Percentiles rank a stretch among this genome's conserved stretches.
Conservation (phyloP, 1,140 invertebrate genomes). For the Trichonephila clavipes region DNA sequence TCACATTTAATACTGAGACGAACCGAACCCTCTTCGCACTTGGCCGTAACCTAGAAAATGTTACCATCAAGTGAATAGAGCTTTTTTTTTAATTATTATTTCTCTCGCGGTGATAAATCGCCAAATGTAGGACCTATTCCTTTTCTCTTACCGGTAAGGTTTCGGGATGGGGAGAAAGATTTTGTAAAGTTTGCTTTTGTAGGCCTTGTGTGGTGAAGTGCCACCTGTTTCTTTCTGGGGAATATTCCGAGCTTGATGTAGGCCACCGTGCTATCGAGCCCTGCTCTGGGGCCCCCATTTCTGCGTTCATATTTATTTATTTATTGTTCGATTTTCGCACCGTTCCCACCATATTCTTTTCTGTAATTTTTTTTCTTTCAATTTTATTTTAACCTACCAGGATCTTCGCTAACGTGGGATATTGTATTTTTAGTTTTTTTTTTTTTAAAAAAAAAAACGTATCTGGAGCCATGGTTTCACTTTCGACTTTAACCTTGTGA, state of each 20-base stretch:
- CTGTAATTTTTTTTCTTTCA: neutral
- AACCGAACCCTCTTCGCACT: neutral
- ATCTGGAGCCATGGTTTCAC: conserved; percentile 48
- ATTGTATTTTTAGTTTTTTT: conserved; percentile 46
- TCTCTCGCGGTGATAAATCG: conserved; percentile 30
- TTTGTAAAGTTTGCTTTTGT: conserved; percentile 48
- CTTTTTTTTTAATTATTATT: neutral
- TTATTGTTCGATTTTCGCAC: conserved; percentile 61
- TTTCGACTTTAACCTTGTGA: conserved; percentile 64
- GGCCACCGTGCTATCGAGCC: conserved; percentile 64
- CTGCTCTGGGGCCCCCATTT: conserved; percentile 17
- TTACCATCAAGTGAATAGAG: neutral
- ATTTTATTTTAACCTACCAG: conserved; percentile 31
- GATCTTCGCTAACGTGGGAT: conserved; percentile 66
- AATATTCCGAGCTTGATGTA: conserved; percentile 47
- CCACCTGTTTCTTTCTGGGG: conserved; percentile 59
- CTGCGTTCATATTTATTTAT: conserved; percentile 45
- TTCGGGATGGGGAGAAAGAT: conserved; percentile 16
- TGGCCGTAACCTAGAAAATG: conserved; percentile 56
- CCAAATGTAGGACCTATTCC: conserved; percentile 24
- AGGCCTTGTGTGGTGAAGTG: conserved; percentile 46
- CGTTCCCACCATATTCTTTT: conserved; percentile 60
- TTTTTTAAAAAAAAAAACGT: neutral
- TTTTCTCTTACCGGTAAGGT: conserved; percentile 54
- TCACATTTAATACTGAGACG: conserved; percentile 25